A percentile compares a stretch with the other conserved stretches of the same genome.
Evolutionary conservation across 1,140 invertebrate genomes (phyloP).

Genomic region (Eulimnadia texana): DNA sequence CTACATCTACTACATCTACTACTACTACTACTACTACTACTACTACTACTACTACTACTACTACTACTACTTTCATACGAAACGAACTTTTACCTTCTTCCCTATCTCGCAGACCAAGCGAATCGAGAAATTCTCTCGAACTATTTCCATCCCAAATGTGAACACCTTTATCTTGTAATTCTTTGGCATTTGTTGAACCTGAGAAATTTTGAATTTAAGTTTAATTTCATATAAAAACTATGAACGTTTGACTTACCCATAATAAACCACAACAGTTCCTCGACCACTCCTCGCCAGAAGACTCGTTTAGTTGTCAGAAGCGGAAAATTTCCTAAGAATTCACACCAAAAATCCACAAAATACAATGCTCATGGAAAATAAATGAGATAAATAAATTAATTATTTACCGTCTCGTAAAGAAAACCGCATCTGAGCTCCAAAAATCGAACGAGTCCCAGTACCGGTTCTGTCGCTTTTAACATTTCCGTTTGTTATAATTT

Average conservation of each 20-base stretch:
- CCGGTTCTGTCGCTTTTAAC: slow-evolving; percentile 69
- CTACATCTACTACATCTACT: too few species aligned
- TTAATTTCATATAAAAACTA: neutral
- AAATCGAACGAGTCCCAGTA: slow-evolving; percentile 74
- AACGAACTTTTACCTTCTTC: slow-evolving; percentile 53
- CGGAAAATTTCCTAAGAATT: slow-evolving; percentile 58
- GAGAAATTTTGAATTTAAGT: neutral
- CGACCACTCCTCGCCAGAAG: slow-evolving; percentile 81
- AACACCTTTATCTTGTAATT: slow-evolving; percentile 67
- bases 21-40: too few species aligned
- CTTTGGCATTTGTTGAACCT: slow-evolving; percentile 84
- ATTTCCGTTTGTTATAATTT: slow-evolving; percentile 49
- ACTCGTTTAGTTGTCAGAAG: slow-evolving; percentile 93
- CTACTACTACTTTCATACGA: too few species aligned
- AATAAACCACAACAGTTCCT: slow-evolving; percentile 95
- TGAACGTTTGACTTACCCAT: slow-evolving; percentile 22
- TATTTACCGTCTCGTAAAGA: slow-evolving; percentile 47
- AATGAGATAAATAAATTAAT: neutral
- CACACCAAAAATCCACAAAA: neutral
- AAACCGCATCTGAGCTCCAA: slow-evolving; percentile 86
- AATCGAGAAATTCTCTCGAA: slow-evolving; percentile 75
- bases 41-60: too few species aligned
- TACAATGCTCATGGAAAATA: too few species aligned
- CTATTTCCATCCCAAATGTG: slow-evolving; percentile 98
- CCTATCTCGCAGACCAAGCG: slow-evolving; percentile 65